A percentile compares a stretch with the other conserved stretches of the same genome.
phyloP scores from a whole-genome alignment of 2,113 vertebrate genomes.

The Rhagologus leucostigma region DNA sequence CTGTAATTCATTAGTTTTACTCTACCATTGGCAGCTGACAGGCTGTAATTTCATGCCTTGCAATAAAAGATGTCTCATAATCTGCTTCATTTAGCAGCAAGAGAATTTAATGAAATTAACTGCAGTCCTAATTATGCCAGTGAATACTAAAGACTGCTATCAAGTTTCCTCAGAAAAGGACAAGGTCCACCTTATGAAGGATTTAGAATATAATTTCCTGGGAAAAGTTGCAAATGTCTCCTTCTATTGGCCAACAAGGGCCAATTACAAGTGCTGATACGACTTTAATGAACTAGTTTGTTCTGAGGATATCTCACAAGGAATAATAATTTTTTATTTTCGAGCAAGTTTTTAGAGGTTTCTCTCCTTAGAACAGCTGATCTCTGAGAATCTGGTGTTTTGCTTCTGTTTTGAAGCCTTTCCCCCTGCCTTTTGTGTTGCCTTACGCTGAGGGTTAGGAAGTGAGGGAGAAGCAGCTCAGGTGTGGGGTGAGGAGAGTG shows the following conservation, averaged over 20 bases:
- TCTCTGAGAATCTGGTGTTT: neutral
- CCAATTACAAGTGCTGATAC: conserved; percentile 31
- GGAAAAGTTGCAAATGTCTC: conserved; percentile 81
- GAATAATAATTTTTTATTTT: conserved; percentile 50
- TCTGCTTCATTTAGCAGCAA: conserved; percentile 99
- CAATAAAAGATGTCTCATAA: conserved; percentile 99
- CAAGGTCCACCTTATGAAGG: conserved; percentile 84
- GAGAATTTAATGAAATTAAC: conserved; percentile 99
- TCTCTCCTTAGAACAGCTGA: neutral
- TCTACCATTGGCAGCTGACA: conserved; percentile 94
- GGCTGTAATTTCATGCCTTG: conserved; percentile 99
- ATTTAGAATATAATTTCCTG: conserved; percentile 83
- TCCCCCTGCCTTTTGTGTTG: neutral
- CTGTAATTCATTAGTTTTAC: conserved; percentile 98
- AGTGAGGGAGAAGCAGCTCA: neutral
- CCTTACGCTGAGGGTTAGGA: neutral
- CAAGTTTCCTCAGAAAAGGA: conserved; percentile 88
- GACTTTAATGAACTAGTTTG: conserved; percentile 79
- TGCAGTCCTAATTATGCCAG: conserved; percentile 98
- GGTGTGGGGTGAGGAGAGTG: neutral
- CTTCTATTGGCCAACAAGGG: conserved; percentile 61
- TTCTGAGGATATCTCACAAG: conserved; percentile 72
- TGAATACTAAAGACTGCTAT: conserved; percentile 98
- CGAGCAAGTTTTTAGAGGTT: neutral
- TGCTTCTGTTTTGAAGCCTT: neutral